phyloP scores from a whole-genome alignment of 1,140 invertebrate genomes.

The Bombus cullumanus region DNA sequence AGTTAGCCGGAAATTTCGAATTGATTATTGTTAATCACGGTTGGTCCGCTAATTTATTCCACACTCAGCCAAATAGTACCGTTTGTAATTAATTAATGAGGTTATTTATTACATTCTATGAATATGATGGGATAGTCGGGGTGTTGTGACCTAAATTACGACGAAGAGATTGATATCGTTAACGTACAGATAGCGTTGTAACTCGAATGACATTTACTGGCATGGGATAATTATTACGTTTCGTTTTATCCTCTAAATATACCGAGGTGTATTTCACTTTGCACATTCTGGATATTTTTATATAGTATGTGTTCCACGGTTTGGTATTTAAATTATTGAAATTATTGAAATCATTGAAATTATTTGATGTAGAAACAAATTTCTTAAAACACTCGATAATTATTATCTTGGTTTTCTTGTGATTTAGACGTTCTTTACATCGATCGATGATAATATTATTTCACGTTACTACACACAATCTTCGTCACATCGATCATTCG shows the following conservation, averaged over 20 bases:
- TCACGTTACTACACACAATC: not conserved
- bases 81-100: not conserved
- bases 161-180: not conserved
- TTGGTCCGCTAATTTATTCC: not conserved
- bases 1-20: not conserved
- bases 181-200: not conserved
- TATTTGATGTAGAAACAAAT: no score
- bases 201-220: not conserved
- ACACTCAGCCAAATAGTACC: not conserved
- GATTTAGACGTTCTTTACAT: no score
- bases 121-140: not conserved
- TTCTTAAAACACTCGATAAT: no score
- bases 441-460: not conserved
- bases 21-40: not conserved
- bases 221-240: not conserved
- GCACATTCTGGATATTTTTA: no score
- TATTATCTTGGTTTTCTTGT: no score
- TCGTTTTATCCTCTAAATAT: not conserved
- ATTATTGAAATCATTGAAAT: no score
- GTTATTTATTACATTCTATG: not conserved
- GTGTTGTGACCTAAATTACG: not conserved
- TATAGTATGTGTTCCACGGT: no score
- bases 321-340: no score
- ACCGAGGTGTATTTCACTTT: no score
- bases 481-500: not conserved